Evolutionary conservation across 2,113 vertebrate genomes (phyloP), one percentile per base, ranked within the genome.

Genomic region (Anthoscopus minutus): DNA sequence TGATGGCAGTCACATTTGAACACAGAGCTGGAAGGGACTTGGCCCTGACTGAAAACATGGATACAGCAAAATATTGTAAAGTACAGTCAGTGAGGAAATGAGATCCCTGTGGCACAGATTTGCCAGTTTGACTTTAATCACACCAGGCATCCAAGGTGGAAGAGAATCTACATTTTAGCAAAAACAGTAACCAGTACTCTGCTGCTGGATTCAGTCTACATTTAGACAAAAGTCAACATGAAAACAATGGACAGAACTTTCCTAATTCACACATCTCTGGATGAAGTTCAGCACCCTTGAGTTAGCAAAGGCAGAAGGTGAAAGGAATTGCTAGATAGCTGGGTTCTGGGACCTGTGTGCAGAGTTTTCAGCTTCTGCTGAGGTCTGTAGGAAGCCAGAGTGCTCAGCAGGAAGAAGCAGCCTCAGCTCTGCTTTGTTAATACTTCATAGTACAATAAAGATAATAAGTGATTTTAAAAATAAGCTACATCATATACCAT

Each of bases 211-310:
- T 78, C 67, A 60, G 76, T 54, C 67, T 83, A 3, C 35, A 73
- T 50, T 90, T 74, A 54, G 64, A 61, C 81, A 69, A 67, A 81
- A 70, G 47, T 67, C 69, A 79, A 70, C 18, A 4, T 25, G 28
- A 56, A 76, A 67, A 21, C 1, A 5, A 85, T n/a, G 25, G 47
- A 37, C 25, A 85, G 71, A 86, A 92, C 77, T 89, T 92, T 77
- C 35, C 79, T 37, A 91, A 85, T 87, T 95, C 92, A 95, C 56
- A 90, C 58, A 30, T 24, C 7, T 56, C 66, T 60, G 20, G 47
- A 60, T 65, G 48, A 85, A 89, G 87, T 71, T 94, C 93, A 94
- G 89, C 93, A 94, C 92, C 94, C 58, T 80, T 57, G 70, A 91
- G 35, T 80, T 73, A 22, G 37, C 81, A 84, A 95, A 87, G 94